Evolutionary conservation across 2,888 invertebrate genomes (phyloP), one percentile per base, ranked within the genome.

Genomic region (Morpho helenor): DNA sequence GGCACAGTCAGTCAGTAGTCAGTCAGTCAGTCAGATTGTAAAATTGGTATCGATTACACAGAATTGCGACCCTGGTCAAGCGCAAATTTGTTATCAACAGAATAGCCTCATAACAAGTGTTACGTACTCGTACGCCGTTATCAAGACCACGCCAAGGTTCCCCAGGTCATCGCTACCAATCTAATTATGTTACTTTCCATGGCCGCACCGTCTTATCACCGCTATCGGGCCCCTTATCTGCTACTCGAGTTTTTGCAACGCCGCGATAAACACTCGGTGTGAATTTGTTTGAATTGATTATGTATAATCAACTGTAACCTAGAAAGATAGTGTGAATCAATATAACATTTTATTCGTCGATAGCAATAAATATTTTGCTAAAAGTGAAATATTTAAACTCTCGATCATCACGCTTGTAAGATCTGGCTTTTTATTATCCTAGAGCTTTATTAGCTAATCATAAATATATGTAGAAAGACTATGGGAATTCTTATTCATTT

Each of bases 161-260:
- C 61, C 58, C 60, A 76, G 78, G 76, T 82, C 80, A 70, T 76
- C 74, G 73, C 66, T 70, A 58, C 62, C 56, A 75, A 75, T 62
- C 72, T 67, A 60, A 69, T 74, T 68, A 72, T 75, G 45, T 73
- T 72, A 72, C 76, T 77, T 57, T 64, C 66, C 59, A 63, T 54
- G 63, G 64, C 62, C 63, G 60, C 59, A 31, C 64, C 63, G 56
- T 45, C 52, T 67, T 68, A 69, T 69, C 69, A 58, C 59, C 4
- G 57, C 55, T 66, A 68, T 67, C 65, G 56, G 39, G 46, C 51
- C 46, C 55, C 51, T 64, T 65, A 66, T 68, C 63, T 42, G 40
- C 57, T 49, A 63, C 65, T 61, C 43, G 54, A 65, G 61, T 67
- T 69, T 64, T 57, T 57, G 62, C 62, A 67, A 63, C 57, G 56